phyloP scores from a whole-genome alignment of 2,113 vertebrate genomes.

The Phalacrocorax pelagicus region DNA sequence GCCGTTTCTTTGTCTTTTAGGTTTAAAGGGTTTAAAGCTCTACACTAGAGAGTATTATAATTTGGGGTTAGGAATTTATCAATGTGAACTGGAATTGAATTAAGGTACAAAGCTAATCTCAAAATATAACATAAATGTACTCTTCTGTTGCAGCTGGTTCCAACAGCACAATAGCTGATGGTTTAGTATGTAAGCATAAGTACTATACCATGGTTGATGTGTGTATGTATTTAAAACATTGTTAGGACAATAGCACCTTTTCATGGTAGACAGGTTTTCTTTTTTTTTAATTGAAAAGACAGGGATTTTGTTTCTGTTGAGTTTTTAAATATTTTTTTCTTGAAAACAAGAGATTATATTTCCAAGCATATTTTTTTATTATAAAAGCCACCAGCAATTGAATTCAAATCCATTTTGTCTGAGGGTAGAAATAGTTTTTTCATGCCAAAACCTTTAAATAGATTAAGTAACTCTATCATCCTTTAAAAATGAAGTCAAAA shows the following conservation, averaged over 20 bases:
- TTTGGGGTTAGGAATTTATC: not conserved
- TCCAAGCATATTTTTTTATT: not conserved
- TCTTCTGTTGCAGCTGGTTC: not conserved
- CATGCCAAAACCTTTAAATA: not conserved
- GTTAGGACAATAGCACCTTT: not conserved
- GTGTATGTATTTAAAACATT: not conserved
- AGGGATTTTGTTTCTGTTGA: not conserved
- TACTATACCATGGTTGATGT: not conserved
- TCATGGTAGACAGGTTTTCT: not conserved
- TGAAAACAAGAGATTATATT: not conserved
- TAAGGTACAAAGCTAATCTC: not conserved
- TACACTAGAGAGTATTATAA: not conserved
- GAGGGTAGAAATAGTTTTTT: not conserved
- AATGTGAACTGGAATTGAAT: not conserved
- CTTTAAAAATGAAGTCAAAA: not conserved
- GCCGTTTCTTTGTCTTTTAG: not conserved
- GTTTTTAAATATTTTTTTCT: not conserved
- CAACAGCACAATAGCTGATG: not conserved
- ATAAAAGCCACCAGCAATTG: not conserved
- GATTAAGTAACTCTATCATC: not conserved
- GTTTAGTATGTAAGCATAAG: not conserved
- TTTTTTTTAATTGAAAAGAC: not conserved
- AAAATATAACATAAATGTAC: not conserved
- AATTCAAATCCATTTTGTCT: not conserved
- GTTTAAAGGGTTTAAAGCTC: not conserved